These are phyloP conservation scores for Gibbula magus DNA, from an alignment of 2,888 invertebrate genomes.

Conservation along the genomic window DNA sequence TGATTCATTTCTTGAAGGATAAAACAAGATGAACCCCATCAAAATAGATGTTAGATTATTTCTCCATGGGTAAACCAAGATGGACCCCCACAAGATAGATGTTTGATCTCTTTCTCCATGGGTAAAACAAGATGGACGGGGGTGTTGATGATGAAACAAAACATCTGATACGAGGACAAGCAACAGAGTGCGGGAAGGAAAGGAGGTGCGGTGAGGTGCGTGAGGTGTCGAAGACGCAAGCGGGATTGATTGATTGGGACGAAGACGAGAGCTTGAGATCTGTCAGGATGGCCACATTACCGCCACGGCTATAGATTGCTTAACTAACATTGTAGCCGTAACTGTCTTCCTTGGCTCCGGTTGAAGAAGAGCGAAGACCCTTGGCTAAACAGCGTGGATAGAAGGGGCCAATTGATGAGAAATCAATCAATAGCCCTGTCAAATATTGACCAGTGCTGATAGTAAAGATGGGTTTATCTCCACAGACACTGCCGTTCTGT, in stretches of 20 bases:
- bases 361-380: slow-evolving; percentile 5
- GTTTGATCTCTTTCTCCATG: too few species aligned
- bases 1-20: too few species aligned
- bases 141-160: too few species aligned
- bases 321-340: not conserved
- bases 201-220: too few species aligned
- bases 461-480: slow-evolving; percentile 20
- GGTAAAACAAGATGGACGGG: too few species aligned
- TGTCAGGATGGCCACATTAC: slow-evolving; percentile 10
- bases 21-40: too few species aligned
- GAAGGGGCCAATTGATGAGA: slow-evolving; percentile 19
- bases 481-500: not conserved
- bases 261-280: not conserved
- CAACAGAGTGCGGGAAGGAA: too few species aligned
- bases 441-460: slow-evolving; percentile 18
- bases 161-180: too few species aligned
- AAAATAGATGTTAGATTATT: too few species aligned
- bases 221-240: not conserved
- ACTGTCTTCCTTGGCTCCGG: not conserved
- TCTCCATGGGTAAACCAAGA: too few species aligned
- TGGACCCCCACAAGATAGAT: too few species aligned
- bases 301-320: slow-evolving; percentile 19
- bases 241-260: slow-evolving; percentile 2
- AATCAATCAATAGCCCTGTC: slow-evolving; percentile 5
- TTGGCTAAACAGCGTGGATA: not conserved